A percentile compares a stretch with the other conserved stretches of the same genome.
phyloP scores from a whole-genome alignment of 2,113 vertebrate genomes.

The Toxotes chatareus region DNA sequence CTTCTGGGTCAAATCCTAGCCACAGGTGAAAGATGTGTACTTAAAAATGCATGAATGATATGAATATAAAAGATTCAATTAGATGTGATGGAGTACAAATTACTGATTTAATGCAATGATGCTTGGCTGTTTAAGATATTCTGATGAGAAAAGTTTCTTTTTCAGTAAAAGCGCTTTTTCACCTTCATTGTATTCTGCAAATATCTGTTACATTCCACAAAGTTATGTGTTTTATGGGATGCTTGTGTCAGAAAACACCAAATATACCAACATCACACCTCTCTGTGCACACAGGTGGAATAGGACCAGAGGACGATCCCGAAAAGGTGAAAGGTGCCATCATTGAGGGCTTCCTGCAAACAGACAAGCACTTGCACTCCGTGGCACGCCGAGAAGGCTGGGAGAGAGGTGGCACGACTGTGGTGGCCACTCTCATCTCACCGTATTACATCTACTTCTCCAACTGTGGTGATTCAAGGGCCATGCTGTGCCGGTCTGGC shows the following conservation, averaged over 20 bases:
- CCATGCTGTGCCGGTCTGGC: conserved; percentile 84
- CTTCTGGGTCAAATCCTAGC: conserved; percentile 84
- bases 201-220: not conserved
- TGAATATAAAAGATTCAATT: not conserved
- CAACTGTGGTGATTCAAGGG: conserved; percentile 88
- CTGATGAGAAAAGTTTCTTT: not conserved
- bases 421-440: conserved; percentile 82
- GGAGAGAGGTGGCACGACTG: conserved; percentile 86
- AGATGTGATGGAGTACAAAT: not conserved
- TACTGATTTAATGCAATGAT: not conserved
- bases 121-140: not conserved
- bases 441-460: conserved; percentile 86
- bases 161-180: not conserved
- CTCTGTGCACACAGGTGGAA: conserved; percentile 71
- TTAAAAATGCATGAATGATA: not conserved
- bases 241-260: not conserved
- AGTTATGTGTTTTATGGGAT: not conserved
- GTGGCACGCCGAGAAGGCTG: conserved; percentile 82
- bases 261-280: not conserved
- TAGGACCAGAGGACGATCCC: conserved; percentile 79
- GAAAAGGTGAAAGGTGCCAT: conserved; percentile 79
- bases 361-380: conserved; percentile 84
- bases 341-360: conserved; percentile 81
- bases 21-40: conserved; percentile 74
- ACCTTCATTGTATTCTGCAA: not conserved